These are phyloP conservation scores for Aurelia coerulea DNA, from an alignment of 30 jellyfish, hydroid and myxozoan species.

Conservation along the genomic window DNA sequence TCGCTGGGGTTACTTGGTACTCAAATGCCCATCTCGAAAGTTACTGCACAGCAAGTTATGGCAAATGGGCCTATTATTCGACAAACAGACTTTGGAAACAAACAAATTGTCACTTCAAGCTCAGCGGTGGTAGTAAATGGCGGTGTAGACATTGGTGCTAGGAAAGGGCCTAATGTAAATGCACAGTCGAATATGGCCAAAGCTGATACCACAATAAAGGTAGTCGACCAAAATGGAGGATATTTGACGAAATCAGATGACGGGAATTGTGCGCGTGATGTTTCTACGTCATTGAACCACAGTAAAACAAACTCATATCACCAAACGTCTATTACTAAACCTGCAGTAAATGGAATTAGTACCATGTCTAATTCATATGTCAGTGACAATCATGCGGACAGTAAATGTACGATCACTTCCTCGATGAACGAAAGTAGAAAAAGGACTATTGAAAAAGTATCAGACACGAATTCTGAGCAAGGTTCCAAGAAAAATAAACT, in stretches of 20 bases:
- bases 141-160: neutral
- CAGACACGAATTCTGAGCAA: neutral
- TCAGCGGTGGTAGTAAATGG: slow-evolving; percentile 6
- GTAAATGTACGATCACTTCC: neutral
- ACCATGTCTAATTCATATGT: no score
- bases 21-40: no score
- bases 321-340: no score
- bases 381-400: no score
- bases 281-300: no score
- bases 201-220: neutral
- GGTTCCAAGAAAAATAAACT: neutral
- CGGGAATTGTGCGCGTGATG: neutral
- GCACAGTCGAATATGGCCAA: neutral
- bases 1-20: no score
- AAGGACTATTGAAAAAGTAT: neutral
- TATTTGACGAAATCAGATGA: neutral
- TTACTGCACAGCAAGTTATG: neutral
- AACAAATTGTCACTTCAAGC: neutral
- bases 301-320: no score
- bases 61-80: slow-evolving; percentile 1
- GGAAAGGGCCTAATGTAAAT: neutral
- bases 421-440: neutral
- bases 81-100: neutral
- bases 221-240: neutral
- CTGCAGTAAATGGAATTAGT: no score